Base-by-base conservation (phyloP, 1,140 invertebrate genomes). In the Hirudo medicinalis region DNA sequence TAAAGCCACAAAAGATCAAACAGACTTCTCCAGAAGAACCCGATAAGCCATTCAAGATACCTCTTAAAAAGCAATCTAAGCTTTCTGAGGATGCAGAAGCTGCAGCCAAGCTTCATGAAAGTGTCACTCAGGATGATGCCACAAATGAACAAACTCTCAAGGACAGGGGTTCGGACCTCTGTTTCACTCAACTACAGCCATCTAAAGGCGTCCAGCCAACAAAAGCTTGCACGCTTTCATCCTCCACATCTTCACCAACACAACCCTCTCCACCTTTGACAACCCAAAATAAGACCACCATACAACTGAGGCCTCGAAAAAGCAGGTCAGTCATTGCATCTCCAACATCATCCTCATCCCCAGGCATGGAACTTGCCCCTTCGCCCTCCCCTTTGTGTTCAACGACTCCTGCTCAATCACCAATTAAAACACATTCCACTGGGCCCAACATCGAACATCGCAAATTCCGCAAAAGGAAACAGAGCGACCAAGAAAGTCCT, bases 1-100 rank as follows among this genome's bases (percentile, higher is more conserved):
- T 63, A 32, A 63, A 63, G 15, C 57, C 57, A 63, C 57, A 63
- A n/a, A 63, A 63, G 29, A 32, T 63, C 22, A 63, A 63, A 6
- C 22, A 63, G 22, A 22, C 29, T 11, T 25, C 57, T 13, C 9
- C 57, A 63, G 57, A 22, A 63, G 29, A 22, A 22, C 8, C 57
- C 15, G 11, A 63, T 9, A 63, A 63, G 29, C 22, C 57, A 63
- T 63, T 63, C 57, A 63, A 63, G 15, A 63, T 63, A 13, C 57
- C 57, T 13, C 29, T 63, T 13, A 63, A 63, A 63, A 63, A 32
- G 20, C 20, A 4, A 63, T 63, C 57, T 20, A 63, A 22, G 29
- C 57, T 32, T 63, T 22, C 57, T 15, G 29, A 63, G 11, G 29
- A 63, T 2, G 2, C 11, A 4, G 11, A 22, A 63, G 11, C 6